Conservation (phyloP, 2,797 vertebrate genomes). For the Vultur gryphus region DNA sequence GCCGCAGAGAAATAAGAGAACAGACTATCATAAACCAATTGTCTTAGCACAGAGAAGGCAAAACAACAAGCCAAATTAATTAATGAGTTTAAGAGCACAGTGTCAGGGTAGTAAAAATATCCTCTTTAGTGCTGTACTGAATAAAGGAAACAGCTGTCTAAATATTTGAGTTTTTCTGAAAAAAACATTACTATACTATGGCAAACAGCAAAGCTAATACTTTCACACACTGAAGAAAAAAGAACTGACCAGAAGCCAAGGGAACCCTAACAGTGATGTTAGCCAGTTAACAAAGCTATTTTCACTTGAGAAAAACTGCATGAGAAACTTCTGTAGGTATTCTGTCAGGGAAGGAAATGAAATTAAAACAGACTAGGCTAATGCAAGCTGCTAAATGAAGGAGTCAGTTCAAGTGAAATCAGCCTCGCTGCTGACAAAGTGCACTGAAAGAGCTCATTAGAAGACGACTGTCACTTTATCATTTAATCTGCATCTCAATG, state of each 20-base stretch:
- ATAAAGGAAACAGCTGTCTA: conserved; percentile 73
- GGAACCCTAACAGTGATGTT: not conserved
- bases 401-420: not conserved
- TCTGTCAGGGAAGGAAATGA: not conserved
- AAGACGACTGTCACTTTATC: not conserved
- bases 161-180: conserved; percentile 67
- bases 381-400: not conserved
- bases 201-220: not conserved
- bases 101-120: conserved; percentile 57
- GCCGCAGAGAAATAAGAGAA: not conserved
- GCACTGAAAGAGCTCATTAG: not conserved
- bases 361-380: not conserved
- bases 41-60: not conserved
- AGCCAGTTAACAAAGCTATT: conserved; percentile 5
- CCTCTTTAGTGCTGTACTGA: conserved; percentile 42
- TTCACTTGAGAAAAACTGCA: not conserved
- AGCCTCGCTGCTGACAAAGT: not conserved
- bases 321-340: not conserved
- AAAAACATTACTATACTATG: conserved; percentile 46
- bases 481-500: not conserved
- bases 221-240: not conserved
- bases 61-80: conserved; percentile 25
- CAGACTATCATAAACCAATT: not conserved
- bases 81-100: conserved; percentile 9
- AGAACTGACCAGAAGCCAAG: not conserved